phyloP scores from a whole-genome alignment of 1,140 invertebrate species.

The Pseudobourletiella spinata region DNA sequence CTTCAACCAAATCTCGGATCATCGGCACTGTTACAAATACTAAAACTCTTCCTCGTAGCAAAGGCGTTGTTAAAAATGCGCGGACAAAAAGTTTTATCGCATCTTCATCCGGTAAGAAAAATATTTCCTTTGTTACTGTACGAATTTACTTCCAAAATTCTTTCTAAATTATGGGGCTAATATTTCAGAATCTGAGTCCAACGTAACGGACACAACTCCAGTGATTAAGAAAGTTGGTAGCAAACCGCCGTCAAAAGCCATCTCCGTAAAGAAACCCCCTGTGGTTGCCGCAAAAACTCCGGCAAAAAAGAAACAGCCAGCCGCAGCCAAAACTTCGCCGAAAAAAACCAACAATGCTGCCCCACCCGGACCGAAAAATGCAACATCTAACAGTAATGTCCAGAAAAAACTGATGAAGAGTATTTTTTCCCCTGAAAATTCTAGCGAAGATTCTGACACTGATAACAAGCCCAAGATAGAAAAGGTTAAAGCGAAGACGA shows the following conservation, averaged over 20 bases:
- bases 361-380: too few species aligned
- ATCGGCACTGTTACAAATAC: conserved; percentile 27
- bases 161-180: neutral
- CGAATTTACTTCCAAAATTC: neutral
- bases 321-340: neutral
- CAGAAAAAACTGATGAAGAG: conserved; percentile 20
- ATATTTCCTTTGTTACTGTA: neutral
- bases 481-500: neutral
- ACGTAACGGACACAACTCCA: too few species aligned
- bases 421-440: conserved; percentile 31
- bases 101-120: neutral
- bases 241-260: conserved; percentile 12
- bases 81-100: conserved; percentile 11
- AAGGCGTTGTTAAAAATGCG: neutral
- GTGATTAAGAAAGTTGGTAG: conserved; percentile 18
- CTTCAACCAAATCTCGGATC: conserved; percentile 7
- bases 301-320: conserved; percentile 2
- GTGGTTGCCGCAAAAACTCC: neutral
- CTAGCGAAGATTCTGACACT: conserved; percentile 19
- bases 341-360: too few species aligned
- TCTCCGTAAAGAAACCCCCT: neutral
- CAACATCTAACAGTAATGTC: neutral
- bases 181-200: too few species aligned
- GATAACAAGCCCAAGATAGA: conserved; percentile 7
- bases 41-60: conserved; percentile 13